These are phyloP conservation scores for Vidua chalybeata DNA, from an alignment of 2,113 vertebrate species.

Conservation along the genomic window DNA sequence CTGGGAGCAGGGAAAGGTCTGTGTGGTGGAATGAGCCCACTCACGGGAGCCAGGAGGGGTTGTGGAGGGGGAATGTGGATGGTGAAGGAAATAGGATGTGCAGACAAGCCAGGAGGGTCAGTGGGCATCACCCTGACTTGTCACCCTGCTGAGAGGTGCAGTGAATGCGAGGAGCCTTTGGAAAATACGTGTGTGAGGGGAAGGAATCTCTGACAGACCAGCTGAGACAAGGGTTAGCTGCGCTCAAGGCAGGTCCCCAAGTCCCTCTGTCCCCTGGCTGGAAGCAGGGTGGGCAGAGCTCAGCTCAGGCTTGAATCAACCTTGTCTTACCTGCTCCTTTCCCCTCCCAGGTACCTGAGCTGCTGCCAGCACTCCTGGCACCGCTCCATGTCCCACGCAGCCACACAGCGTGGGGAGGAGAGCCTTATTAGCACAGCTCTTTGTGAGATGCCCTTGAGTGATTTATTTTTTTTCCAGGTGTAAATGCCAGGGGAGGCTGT, in stretches of 20 bases:
- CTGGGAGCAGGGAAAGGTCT: neutral
- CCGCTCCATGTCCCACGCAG: neutral
- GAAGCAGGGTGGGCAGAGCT: neutral
- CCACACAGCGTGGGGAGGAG: neutral
- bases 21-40: neutral
- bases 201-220: neutral
- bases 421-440: conserved; percentile 46
- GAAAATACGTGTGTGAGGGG: rapidly evolving
- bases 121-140: neutral
- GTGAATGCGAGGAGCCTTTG: neutral
- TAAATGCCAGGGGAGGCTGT: conserved; percentile 60
- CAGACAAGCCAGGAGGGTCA: neutral
- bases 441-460: conserved; percentile 56
- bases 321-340: neutral
- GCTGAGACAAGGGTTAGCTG: neutral
- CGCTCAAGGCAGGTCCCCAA: neutral
- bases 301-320: neutral
- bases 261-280: neutral
- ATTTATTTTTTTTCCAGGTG: conserved; percentile 42
- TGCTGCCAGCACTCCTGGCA: neutral
- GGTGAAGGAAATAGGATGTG: rapidly evolving
- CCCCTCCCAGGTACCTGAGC: neutral
- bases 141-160: neutral
- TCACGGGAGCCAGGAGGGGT: rapidly evolving
- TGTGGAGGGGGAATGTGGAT: neutral